Percentiles rank a stretch among this genome's conserved stretches.
These are phyloP conservation scores for Habroteleia sp. DNA, from an alignment of 2,888 invertebrate species.

Conservation along the genomic window DNA sequence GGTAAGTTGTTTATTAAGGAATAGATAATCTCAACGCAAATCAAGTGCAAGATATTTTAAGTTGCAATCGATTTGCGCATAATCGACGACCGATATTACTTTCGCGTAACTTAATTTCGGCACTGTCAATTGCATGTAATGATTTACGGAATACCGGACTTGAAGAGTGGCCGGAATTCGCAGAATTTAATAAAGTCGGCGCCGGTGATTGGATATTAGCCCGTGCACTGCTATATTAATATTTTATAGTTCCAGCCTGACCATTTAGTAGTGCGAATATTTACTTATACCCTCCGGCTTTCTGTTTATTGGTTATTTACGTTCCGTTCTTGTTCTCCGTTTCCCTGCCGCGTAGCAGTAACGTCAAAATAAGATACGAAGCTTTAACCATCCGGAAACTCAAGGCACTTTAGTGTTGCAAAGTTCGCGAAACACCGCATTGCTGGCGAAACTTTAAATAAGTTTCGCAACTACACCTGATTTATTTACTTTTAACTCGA, in stretches of 20 bases:
- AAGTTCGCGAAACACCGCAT: constrained; percentile 64
- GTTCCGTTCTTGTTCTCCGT: constrained; percentile 39
- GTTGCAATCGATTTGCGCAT: constrained; percentile 11
- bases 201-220: constrained; percentile 29
- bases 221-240: constrained; percentile 26
- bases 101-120: constrained; percentile 15
- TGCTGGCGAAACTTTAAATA: constrained; percentile 71
- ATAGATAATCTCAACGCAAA: no score
- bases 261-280: constrained; percentile 42
- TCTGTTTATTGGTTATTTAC: constrained; percentile 58
- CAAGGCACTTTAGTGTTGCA: constrained; percentile 63
- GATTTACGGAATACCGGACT: neutral
- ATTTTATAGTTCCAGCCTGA: constrained; percentile 48
- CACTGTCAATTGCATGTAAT: constrained; percentile 21
- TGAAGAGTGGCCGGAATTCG: constrained; percentile 6
- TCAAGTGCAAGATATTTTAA: no score
- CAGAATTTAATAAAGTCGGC: constrained; percentile 52
- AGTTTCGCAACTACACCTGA: constrained; percentile 74
- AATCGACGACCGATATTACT: constrained; percentile 11
- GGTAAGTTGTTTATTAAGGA: constrained; percentile 86
- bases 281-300: constrained; percentile 46
- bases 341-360: constrained; percentile 34
- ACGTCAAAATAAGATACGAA: constrained; percentile 64
- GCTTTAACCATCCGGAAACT: constrained; percentile 63
- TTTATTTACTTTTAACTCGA: constrained; percentile 77